Evolutionary conservation across 2,113 vertebrate species (phyloP), one percentile per base, ranked within the genome.

Genomic region (Myotis yumanensis): DNA sequence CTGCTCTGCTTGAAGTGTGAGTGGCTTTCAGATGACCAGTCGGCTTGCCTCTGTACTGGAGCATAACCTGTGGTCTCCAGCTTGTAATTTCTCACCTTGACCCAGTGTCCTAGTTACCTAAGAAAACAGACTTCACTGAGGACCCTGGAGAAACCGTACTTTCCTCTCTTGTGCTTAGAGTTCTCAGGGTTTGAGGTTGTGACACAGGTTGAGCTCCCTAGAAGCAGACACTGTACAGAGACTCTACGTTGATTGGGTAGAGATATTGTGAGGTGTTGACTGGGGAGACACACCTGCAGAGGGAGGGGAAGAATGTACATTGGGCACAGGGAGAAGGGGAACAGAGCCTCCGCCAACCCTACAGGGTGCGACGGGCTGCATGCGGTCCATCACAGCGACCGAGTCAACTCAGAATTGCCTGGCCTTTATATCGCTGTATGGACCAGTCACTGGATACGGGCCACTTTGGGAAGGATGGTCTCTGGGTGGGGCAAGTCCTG

Each of bases 181-280:
- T 79, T 89, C 54, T 90, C 25, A 59, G n/a, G 40, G 84, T 75
- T 52, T 92, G 88, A 90, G 62, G 9, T 91, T 59, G 23, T 66
- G 59, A 23, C 5, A n/a, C 9, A 71, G 40, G 23, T 57, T 83
- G 43, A 3, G 43, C 28, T 90, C 46, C 92, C 46, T 64, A 83
- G 75, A 90, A 86, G 40, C n/a, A 35, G 37, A 84, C 20, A 71
- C 8, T 71, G 48, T 79, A 28, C 5, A 22, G 4, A 43, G 12
- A 16, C 12, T 57, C 15, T 48, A 15, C 28, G 10, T 17, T 28
- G 16, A 40, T 11, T 54, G 30, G 46, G 12, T 71, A 59, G 35
- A 20, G 46, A 37, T 59, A 43, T 28, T 48, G 4, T 17, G 52
- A 28, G 32, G 17, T 72, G 25, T 35, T 71, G 46, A 14, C 28